phyloP scores from a whole-genome alignment of 2,113 vertebrate genomes.

The Chaetura pelagica region DNA sequence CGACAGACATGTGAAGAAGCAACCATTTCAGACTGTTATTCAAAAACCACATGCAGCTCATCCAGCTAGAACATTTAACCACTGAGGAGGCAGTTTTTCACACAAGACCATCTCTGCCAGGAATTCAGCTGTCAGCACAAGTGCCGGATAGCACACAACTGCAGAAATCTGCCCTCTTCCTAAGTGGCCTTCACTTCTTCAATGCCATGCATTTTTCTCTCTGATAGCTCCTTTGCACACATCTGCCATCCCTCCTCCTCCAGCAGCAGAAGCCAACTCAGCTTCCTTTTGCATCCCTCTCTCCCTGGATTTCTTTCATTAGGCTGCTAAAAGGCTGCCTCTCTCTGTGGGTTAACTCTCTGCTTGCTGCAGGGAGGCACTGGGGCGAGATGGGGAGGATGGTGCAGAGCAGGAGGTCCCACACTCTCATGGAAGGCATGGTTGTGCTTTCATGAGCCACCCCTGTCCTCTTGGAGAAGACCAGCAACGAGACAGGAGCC shows the following conservation, averaged over 20 bases:
- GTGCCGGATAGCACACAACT: neutral
- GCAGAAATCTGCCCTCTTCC: neutral
- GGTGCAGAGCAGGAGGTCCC: neutral
- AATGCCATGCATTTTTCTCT: neutral
- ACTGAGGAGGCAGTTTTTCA: neutral
- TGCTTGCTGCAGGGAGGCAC: neutral
- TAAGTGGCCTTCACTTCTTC: neutral
- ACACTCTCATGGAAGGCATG: fast-evolving
- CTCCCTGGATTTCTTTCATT: neutral
- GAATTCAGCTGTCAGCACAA: slow-evolving; percentile 17
- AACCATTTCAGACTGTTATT: neutral
- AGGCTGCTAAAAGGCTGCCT: neutral
- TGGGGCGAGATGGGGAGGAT: fast-evolving
- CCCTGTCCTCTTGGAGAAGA: neutral
- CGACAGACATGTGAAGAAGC: neutral
- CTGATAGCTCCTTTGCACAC: neutral
- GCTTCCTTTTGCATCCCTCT: neutral
- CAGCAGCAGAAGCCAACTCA: neutral
- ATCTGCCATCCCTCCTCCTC: slow-evolving; percentile 11
- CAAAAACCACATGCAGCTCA: neutral
- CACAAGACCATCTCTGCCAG: neutral
- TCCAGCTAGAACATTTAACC: neutral
- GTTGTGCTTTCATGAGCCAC: neutral
- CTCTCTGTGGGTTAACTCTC: neutral
- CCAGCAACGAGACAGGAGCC: neutral